Base-by-base conservation (phyloP, 2,797 vertebrate genomes). In the Macroramphosus scolopax region DNA sequence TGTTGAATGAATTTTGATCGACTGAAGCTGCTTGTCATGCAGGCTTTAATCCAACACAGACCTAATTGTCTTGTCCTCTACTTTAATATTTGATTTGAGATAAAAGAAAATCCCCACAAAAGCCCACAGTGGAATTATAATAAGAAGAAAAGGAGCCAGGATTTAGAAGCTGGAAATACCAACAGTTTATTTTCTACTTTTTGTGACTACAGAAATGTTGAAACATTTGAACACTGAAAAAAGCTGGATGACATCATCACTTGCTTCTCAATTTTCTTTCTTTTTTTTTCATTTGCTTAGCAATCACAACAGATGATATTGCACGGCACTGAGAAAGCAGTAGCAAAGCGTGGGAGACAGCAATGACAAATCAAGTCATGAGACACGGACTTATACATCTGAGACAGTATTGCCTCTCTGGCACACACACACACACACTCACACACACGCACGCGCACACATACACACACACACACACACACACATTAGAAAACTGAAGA, bases 251-350 rank as follows among this genome's bases (percentile, higher is more conserved):
- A 93, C 91, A 91, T 93, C 91, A 93, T 93, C 92, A 93, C 92
- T 94, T 92, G 90, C 90, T 92, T 85, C 81, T 81, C 88, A 91
- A 91, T 75, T 84, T 72, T 91, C 64, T 81, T 90, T 91, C 86
- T 77, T 80, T 66, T 69, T 62, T 85, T 80, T 72, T 82, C 85
- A 91, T 92, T 95, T 93, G 88, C 91, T 93, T 93, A 93, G 93
- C 93, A 95, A 95, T 95, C 93, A 95, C 93, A 95, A 93, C 91
- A 91, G 94, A 93, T 95, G 94, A 94, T 95, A 95, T 96, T 96
- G 93, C 93, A 96, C 93, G 86, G 93, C 92, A 92, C 93, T 93
- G 91, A 93, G 88, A 92, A 91, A 92, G 91, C 90, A 92, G 88
- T 91, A 89, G 89, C 85, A 86, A 91, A 93, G 90, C 87, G 68